Base-by-base conservation (phyloP, 2,113 vertebrate species). In the Nicator chloris region DNA sequence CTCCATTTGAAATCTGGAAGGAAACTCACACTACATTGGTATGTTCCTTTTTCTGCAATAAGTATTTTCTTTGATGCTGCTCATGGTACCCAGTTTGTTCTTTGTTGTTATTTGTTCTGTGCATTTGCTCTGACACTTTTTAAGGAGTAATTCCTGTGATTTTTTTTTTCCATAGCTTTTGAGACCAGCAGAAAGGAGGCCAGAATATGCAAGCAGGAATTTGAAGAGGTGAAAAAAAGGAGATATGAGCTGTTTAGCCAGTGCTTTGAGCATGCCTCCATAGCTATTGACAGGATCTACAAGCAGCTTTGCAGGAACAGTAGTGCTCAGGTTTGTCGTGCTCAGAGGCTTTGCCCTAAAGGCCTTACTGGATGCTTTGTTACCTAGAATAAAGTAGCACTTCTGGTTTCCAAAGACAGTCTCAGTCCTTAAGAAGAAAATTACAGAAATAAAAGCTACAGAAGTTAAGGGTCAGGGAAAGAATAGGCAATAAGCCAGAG, bases 261-360 rank as follows among this genome's bases (percentile, higher is more conserved):
- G 68, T 99, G 99, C 92, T 99, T 99, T 84, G 99, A 99, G 84
- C 99, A 99, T 2, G 96, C 99, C 79, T 98, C 97, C 2, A 1
- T 98, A 37, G 97, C 98, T 27, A 98, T 99, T 54, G 99, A 99
- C 95, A 97, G 98, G 64, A 99, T 99, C 97, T 99, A 99, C 97
- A 99, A 99, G 97, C 97, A 97, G 83, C 98, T 99, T 26, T 99
- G 99, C 98, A 98, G 98, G 81, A 99, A 99, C 98, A 88, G 15
- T 81, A 99, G 99, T 27, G 99, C 99, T 84, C 99, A 99, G 98
- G 99, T 99, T 84, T 82, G 98, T 97, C 22, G 5, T 37, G 78
- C 51, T 68, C 30, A 40, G 12, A 9, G 69, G 13, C 35, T 50
- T 53, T 22, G 63, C 13, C 61, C 39, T 17, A 7, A 39, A 95